Percentiles rank a stretch among this genome's conserved stretches.
Conservation (phyloP, 2,888 invertebrate species). For the Ormyrus nitidulus region DNA sequence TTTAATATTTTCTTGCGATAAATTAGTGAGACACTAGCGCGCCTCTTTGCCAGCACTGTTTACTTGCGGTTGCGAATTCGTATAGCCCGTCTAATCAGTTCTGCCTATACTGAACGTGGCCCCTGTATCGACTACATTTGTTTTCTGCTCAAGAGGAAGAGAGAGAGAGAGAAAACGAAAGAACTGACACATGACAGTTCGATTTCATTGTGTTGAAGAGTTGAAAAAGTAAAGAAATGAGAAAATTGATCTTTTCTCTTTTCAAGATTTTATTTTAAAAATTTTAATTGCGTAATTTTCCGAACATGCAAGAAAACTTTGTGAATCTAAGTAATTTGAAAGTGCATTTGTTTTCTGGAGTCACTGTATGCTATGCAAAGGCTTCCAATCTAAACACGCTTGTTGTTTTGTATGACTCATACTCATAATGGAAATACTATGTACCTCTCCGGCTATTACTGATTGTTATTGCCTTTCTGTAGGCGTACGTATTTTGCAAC, state of each 20-base stretch:
- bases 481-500: too few species aligned
- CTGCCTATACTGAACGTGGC: not conserved
- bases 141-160: constrained; percentile 12
- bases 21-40: constrained; percentile 34
- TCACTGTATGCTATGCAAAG: too few species aligned
- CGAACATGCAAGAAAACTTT: too few species aligned
- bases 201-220: constrained; percentile 18
- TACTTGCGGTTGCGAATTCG: constrained; percentile 8
- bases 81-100: constrained; percentile 1
- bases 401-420: constrained; percentile 35
- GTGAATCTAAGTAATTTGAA: not conserved
- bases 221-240: not conserved
- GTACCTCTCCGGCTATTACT: not conserved
- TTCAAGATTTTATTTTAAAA: not conserved
- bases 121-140: not conserved
- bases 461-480: not conserved
- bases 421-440: constrained; percentile 41
- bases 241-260: not conserved
- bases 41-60: not conserved
- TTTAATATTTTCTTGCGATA: constrained; percentile 55
- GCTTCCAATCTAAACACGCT: not conserved
- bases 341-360: too few species aligned
- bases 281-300: too few species aligned
- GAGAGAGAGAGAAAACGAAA: too few species aligned
- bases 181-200: constrained; percentile 15